These are phyloP conservation scores for Podargus strigoides DNA, from an alignment of 2,797 vertebrate genomes.

Conservation along the genomic window DNA sequence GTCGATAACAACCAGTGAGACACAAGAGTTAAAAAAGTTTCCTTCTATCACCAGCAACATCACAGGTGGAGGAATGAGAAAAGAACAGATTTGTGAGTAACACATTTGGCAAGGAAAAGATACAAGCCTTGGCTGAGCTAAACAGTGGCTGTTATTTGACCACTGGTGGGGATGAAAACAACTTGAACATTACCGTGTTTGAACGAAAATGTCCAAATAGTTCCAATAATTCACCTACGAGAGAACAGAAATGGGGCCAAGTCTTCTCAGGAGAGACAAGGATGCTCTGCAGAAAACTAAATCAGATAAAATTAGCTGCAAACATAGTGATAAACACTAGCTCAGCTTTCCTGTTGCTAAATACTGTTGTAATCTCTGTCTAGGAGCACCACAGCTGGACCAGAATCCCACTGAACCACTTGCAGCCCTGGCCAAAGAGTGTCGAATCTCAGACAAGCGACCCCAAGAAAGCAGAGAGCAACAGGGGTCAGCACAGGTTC, in stretches of 20 bases:
- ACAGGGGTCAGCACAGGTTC: neutral
- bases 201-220: neutral
- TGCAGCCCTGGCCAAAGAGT: neutral
- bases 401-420: neutral
- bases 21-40: neutral
- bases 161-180: neutral
- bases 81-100: neutral
- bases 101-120: constrained; percentile 11
- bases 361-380: neutral
- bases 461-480: neutral
- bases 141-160: neutral
- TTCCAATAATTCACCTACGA: constrained; percentile 9
- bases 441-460: accelerated
- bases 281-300: neutral
- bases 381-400: neutral
- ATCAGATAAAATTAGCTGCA: neutral
- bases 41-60: neutral
- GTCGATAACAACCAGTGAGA: neutral
- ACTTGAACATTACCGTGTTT: neutral
- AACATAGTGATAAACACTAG: neutral
- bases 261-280: neutral
- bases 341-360: neutral
- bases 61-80: neutral
- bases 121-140: neutral
- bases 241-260: neutral